These are phyloP conservation scores for Hirudo medicinalis DNA, from an alignment of 1,140 invertebrate species.

Conservation along the genomic window DNA sequence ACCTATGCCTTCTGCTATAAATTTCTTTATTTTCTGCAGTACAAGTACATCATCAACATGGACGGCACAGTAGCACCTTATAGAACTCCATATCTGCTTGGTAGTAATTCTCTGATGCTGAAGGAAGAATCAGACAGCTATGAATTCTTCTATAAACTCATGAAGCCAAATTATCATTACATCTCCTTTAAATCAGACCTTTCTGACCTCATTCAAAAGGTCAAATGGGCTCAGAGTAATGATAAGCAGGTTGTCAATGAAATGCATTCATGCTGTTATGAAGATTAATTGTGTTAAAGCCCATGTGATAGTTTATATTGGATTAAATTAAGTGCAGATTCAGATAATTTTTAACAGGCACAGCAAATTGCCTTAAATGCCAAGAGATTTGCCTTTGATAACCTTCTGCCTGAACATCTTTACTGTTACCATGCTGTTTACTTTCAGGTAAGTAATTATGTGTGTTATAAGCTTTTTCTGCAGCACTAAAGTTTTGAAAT, in stretches of 20 bases:
- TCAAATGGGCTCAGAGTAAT: constrained; percentile 65
- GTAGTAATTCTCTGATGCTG: constrained; percentile 68
- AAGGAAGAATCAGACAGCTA: constrained; percentile 87
- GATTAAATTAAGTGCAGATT: background rate
- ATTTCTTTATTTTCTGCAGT: constrained; percentile 47
- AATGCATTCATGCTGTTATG: background rate
- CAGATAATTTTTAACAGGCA: constrained; percentile 39
- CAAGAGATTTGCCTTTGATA: constrained; percentile 57
- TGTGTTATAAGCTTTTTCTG: too few relatives aligned
- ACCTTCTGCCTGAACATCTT: constrained; percentile 70
- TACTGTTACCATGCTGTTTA: constrained; percentile 76
- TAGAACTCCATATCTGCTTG: constrained; percentile 76
- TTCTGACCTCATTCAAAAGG: constrained; percentile 61
- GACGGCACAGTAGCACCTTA: constrained; percentile 94
- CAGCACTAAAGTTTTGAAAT: background rate
- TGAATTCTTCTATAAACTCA: constrained; percentile 76
- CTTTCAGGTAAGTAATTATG: constrained; percentile 45
- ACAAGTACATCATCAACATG: constrained; percentile 85
- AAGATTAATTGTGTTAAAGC: background rate
- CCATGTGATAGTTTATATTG: background rate
- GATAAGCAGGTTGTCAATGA: constrained; percentile 48
- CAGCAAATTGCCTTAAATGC: constrained; percentile 57
- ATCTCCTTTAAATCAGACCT: constrained; percentile 67
- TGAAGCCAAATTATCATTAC: constrained; percentile 66
- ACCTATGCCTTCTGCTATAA: constrained; percentile 12